A percentile compares a stretch with the other conserved stretches of the same genome.
Conservation (phyloP, 2,888 invertebrate genomes). For the Drosophila differens region DNA sequence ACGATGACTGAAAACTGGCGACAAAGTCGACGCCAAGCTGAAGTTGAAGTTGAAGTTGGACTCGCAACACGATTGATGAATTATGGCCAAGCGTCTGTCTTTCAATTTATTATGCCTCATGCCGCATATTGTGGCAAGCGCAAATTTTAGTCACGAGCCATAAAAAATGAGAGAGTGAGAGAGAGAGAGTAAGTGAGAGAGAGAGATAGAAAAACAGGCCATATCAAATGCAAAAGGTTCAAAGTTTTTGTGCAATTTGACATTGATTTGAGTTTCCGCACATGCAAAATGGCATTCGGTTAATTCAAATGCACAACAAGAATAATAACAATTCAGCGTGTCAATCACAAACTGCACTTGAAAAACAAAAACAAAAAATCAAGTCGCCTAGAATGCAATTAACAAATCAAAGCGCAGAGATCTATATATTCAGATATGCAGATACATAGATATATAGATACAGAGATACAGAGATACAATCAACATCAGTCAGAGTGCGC, state of each 20-base stretch:
- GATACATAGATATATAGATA: conserved; percentile 29
- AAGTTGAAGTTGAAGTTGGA: conserved; percentile 25
- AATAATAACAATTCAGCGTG: conserved; percentile 62
- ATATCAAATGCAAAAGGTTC: conserved; percentile 32
- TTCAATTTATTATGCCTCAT: conserved; percentile 45
- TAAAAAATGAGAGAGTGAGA: neutral
- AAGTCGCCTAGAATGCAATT: conserved; percentile 59
- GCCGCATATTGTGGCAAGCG: conserved; percentile 50
- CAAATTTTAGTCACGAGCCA: conserved; percentile 26
- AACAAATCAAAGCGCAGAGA: conserved; percentile 65
- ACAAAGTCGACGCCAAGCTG: conserved; percentile 12
- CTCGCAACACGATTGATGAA: conserved; percentile 6
- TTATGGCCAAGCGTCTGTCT: conserved; percentile 21
- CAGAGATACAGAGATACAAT: conserved; percentile 24
- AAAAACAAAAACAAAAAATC: conserved; percentile 26
- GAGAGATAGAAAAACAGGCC: neutral
- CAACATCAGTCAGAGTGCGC: conserved; percentile 16
- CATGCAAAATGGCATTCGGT: conserved; percentile 45
- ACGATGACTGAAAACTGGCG: conserved; percentile 17
- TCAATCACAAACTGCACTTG: conserved; percentile 69
- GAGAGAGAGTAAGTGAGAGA: neutral
- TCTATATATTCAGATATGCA: conserved; percentile 18
- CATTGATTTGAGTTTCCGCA: conserved; percentile 73
- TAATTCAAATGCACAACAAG: conserved; percentile 64
- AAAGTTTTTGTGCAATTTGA: conserved; percentile 38